A percentile compares a stretch with the other conserved stretches of the same genome.
phyloP scores from a whole-genome alignment of 2,113 vertebrate species.

The Etheostoma cragini region DNA sequence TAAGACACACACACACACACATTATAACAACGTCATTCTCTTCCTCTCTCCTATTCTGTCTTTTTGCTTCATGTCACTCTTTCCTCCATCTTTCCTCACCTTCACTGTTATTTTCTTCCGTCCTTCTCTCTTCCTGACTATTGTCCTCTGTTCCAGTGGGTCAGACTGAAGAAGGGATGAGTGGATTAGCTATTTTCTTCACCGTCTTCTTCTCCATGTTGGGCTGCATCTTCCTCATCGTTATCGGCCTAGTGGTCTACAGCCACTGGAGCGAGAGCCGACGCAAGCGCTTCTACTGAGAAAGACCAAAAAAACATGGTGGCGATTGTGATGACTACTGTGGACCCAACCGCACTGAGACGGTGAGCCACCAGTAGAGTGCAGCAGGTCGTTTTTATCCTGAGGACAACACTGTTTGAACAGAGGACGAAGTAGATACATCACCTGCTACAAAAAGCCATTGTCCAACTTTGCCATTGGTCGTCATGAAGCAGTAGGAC shows the following conservation, averaged over 20 bases:
- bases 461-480: constrained; percentile 10
- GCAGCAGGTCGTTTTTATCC: neutral
- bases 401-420: constrained; percentile 8
- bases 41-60: neutral
- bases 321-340: neutral
- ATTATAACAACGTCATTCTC: neutral
- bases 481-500: constrained; percentile 29
- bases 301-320: neutral
- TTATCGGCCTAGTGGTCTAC: constrained; percentile 92
- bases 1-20: constrained; percentile 49
- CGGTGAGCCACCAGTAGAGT: neutral
- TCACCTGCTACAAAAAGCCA: constrained; percentile 33
- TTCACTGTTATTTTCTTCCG: neutral
- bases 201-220: constrained; percentile 93
- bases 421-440: constrained; percentile 21
- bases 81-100: neutral
- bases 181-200: constrained; percentile 90
- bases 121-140: neutral
- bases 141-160: constrained; percentile 74
- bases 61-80: neutral
- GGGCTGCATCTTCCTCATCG: constrained; percentile 90
- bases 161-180: constrained; percentile 84
- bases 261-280: constrained; percentile 95
- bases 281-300: constrained; percentile 96
- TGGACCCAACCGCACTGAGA: constrained; percentile 23